A percentile compares a stretch with the other conserved stretches of the same genome.
Conservation (phyloP, 2,797 vertebrate genomes). For the Centropyge bicolor region DNA sequence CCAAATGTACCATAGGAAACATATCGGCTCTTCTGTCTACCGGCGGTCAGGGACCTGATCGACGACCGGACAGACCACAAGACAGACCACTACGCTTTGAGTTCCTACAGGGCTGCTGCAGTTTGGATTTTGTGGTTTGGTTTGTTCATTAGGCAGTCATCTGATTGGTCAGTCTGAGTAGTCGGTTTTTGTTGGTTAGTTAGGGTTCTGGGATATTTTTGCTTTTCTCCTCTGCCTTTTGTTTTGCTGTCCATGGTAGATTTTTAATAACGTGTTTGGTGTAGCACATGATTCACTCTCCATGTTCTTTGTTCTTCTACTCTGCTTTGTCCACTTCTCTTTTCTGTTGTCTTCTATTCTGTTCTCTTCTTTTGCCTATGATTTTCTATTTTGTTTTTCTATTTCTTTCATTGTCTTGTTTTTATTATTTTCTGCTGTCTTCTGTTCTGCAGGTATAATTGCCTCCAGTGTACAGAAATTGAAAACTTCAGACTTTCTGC, state of each 20-base stretch:
- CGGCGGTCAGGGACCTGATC: slow-evolving; percentile 65
- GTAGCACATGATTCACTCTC: slow-evolving; percentile 46
- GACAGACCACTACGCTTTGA: slow-evolving; percentile 51
- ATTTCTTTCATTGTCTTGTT: slow-evolving; percentile 22
- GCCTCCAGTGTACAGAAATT: slow-evolving; percentile 75
- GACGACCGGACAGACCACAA: slow-evolving; percentile 49
- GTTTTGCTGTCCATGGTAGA: slow-evolving; percentile 44
- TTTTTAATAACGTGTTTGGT: slow-evolving; percentile 37
- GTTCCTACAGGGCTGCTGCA: slow-evolving; percentile 75
- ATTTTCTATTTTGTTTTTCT: slow-evolving; percentile 1
- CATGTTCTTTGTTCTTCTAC: slow-evolving; percentile 17
- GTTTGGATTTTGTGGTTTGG: slow-evolving; percentile 69
- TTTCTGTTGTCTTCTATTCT: not conserved
- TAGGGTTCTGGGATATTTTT: slow-evolving; percentile 40
- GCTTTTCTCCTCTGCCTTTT: slow-evolving; percentile 50
- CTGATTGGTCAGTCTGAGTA: slow-evolving; percentile 46
- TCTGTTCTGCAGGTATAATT: slow-evolving; percentile 48
- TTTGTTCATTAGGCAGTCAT: slow-evolving; percentile 58
- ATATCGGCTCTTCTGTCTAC: slow-evolving; percentile 82
- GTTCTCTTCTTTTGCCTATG: not conserved
- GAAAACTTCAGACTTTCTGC: slow-evolving; percentile 71
- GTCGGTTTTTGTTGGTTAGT: slow-evolving; percentile 47
- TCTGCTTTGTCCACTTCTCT: not conserved
- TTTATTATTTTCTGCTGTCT: slow-evolving; percentile 30
- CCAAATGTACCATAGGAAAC: slow-evolving; percentile 96